phyloP scores from a whole-genome alignment of 2,888 invertebrate genomes.

The Harpagoxenus sublaevis region DNA sequence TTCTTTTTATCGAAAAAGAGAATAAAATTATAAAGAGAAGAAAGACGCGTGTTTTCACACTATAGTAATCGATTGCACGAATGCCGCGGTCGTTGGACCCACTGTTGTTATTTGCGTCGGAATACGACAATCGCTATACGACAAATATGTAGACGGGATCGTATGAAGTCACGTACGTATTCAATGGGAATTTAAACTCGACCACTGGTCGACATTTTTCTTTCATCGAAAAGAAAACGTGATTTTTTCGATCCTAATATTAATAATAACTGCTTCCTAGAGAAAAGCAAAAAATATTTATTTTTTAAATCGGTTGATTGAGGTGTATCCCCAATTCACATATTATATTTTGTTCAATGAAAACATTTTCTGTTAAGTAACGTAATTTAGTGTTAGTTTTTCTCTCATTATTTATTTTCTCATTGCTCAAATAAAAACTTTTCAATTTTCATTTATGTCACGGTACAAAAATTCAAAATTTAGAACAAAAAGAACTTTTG shows the following conservation, averaged over 20 bases:
- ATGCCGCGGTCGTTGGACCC: constrained; percentile 31
- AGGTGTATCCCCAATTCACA: background rate
- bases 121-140: background rate
- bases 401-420: background rate
- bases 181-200: constrained; percentile 39
- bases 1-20: constrained; percentile 18
- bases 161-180: background rate
- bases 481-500: background rate
- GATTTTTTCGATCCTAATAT: background rate
- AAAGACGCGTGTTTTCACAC: constrained; percentile 58
- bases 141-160: constrained; percentile 27
- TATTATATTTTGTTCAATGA: background rate
- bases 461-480: background rate
- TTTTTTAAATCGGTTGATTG: background rate
- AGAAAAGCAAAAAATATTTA: background rate
- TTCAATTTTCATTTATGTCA: background rate
- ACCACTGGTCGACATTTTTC: background rate
- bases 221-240: background rate
- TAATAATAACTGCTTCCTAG: background rate
- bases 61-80: constrained; percentile 38
- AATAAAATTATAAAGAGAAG: constrained; percentile 36
- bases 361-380: background rate
- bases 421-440: background rate
- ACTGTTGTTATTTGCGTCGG: constrained; percentile 25
- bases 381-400: background rate